Evolutionary conservation across 37 sponge, comb jelly and placozoan genomes (phyloP).

Genomic region (Axinella damicornis): DNA sequence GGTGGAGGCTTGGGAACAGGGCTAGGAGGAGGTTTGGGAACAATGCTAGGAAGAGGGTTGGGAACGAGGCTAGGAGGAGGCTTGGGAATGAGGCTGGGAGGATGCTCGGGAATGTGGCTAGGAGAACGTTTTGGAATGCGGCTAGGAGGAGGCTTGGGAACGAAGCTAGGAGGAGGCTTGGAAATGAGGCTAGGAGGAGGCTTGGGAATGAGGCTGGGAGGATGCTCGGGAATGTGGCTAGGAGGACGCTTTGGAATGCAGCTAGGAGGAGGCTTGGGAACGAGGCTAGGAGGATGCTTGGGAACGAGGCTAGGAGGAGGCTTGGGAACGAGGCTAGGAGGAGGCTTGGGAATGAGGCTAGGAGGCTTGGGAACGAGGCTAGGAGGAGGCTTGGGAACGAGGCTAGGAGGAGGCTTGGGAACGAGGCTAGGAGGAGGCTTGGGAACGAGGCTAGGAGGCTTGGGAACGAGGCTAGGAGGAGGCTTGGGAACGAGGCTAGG

Average conservation of each 20-base stretch:
- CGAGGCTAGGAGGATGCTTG: slow-evolving; percentile 1
- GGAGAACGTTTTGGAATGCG: not conserved
- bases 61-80: too few species aligned
- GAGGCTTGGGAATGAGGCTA: too few species aligned
- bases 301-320: not conserved
- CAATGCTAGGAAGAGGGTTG: not conserved
- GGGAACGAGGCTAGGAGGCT: not conserved
- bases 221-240: not conserved
- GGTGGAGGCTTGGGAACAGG: not conserved
- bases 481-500: too few species aligned
- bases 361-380: too few species aligned
- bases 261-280: not conserved
- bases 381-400: too few species aligned
- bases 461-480: too few species aligned
- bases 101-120: too few species aligned
- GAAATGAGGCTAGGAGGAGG: not conserved
- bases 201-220: not conserved
- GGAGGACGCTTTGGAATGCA: not conserved
- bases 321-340: too few species aligned
- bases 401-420: too few species aligned
- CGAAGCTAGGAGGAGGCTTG: slow-evolving; percentile 1
- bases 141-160: not conserved
- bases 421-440: too few species aligned
- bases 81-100: not conserved
- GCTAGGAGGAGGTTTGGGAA: not conserved